Conservation (phyloP, 2,113 vertebrate species). For the Marmota monax region DNA sequence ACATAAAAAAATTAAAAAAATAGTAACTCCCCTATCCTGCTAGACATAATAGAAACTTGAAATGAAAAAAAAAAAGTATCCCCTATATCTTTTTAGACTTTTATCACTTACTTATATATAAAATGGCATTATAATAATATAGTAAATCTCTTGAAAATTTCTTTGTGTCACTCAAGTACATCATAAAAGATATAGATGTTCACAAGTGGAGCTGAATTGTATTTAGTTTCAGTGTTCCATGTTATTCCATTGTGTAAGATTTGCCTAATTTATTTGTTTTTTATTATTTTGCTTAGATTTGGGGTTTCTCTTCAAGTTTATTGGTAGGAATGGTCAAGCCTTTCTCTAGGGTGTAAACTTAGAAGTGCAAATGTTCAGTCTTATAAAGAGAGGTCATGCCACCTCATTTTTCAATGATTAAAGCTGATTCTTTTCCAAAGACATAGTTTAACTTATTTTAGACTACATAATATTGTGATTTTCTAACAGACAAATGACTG, state of each 20-base stretch:
- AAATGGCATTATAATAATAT: not conserved
- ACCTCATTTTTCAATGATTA: not conserved
- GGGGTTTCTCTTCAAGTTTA: not conserved
- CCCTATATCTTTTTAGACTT: not conserved
- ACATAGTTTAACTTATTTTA: not conserved
- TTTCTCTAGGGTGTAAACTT: not conserved
- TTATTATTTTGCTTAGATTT: not conserved
- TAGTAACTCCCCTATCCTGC: not conserved
- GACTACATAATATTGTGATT: not conserved
- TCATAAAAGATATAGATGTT: not conserved
- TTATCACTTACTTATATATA: not conserved
- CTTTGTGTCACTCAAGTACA: not conserved
- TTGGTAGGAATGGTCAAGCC: not conserved
- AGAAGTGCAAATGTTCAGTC: not conserved
- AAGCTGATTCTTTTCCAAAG: not conserved
- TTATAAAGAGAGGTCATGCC: not conserved
- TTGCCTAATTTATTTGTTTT: not conserved
- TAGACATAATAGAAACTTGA: not conserved
- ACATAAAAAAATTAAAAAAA: not conserved
- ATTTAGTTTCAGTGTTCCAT: not conserved
- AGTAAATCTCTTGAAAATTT: not conserved
- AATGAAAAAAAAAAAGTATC: not conserved
- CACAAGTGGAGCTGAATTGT: not conserved
- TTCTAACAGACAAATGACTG: not conserved
- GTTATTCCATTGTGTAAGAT: not conserved